These are phyloP conservation scores for Philaethria dido DNA, from an alignment of 2,888 invertebrate species.

Conservation along the genomic window DNA sequence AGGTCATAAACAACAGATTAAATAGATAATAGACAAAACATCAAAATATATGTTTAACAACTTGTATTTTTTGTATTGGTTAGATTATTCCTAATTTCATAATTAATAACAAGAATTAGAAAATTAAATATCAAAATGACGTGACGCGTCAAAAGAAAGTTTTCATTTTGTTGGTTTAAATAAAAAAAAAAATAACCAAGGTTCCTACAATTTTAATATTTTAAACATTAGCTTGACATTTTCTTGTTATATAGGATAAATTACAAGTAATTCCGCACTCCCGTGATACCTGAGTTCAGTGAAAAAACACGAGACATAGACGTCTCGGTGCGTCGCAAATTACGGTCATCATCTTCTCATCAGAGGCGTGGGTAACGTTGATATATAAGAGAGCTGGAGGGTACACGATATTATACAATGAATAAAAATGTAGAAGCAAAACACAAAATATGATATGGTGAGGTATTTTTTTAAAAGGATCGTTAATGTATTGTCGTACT, in stretches of 20 bases:
- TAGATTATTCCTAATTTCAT: conserved; percentile 31
- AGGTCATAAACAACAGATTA: neutral
- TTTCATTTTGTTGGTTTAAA: neutral
- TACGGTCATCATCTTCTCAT: conserved; percentile 84
- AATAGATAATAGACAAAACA: no score
- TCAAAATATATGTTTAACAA: no score
- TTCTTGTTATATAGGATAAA: conserved; percentile 76
- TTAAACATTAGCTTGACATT: conserved; percentile 42
- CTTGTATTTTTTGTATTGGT: neutral
- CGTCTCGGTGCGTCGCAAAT: conserved; percentile 84
- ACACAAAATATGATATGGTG: conserved; percentile 19
- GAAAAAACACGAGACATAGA: conserved; percentile 83
- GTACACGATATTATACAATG: conserved; percentile 49
- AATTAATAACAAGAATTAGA: conserved; percentile 35
- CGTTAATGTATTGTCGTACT: neutral
- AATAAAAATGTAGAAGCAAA: conserved; percentile 42
- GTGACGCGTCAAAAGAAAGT: conserved; percentile 31
- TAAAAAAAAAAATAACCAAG: neutral
- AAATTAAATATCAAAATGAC: conserved; percentile 34
- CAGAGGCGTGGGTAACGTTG: conserved; percentile 79
- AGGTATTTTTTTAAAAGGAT: conserved; percentile 3
- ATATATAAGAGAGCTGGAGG: conserved; percentile 74
- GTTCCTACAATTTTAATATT: conserved; percentile 3
- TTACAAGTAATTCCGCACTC: conserved; percentile 80
- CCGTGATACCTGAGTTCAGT: conserved; percentile 81